These are phyloP conservation scores for Gymnogyps californianus DNA, from an alignment of 2,113 vertebrate genomes.

Conservation along the genomic window DNA sequence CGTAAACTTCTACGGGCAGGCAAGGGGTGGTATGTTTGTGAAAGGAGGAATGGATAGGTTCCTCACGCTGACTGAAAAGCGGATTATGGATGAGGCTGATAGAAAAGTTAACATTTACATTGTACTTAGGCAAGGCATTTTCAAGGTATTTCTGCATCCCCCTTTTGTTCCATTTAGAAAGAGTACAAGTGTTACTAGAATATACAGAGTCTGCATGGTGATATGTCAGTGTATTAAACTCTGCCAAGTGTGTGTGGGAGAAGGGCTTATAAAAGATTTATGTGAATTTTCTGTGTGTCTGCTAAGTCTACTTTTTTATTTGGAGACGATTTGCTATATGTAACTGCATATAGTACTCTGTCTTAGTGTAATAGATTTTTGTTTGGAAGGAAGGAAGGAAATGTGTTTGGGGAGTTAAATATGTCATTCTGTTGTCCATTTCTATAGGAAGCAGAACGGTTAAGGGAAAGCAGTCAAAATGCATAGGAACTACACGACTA, in stretches of 20 bases:
- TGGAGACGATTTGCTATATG: neutral
- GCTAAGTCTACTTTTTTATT: neutral
- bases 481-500: neutral
- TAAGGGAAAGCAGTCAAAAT: neutral
- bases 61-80: neutral
- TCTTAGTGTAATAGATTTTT: neutral
- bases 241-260: neutral
- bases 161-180: neutral
- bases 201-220: neutral
- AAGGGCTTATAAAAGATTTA: neutral
- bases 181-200: neutral
- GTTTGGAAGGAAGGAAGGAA: neutral
- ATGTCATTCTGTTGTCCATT: neutral
- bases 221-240: neutral
- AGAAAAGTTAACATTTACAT: neutral
- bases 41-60: neutral
- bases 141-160: neutral
- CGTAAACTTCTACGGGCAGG: neutral
- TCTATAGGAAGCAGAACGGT: neutral
- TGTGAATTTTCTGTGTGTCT: neutral
- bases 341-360: neutral
- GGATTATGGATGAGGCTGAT: neutral
- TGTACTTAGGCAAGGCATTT: neutral
- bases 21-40: neutral
- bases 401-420: neutral